Evolutionary conservation across 2,797 vertebrate genomes (phyloP).

Genomic region (Siniperca undulata): DNA sequence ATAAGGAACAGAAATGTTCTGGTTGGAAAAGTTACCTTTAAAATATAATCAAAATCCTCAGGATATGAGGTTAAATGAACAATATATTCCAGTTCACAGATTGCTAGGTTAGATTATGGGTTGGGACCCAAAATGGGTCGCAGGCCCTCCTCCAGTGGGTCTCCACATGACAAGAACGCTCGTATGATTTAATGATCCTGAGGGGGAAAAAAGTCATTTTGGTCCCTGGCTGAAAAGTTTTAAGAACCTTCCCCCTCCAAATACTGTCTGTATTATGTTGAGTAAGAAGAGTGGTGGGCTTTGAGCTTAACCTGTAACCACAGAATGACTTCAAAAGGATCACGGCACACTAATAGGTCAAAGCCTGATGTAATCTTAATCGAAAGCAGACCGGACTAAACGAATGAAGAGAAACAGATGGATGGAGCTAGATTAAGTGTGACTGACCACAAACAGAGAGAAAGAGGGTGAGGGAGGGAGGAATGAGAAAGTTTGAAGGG

Average conservation of each 20-base stretch:
- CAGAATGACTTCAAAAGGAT: conserved; percentile 84
- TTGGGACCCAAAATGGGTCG: conserved; percentile 73
- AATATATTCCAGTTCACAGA: conserved; percentile 80
- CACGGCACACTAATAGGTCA: conserved; percentile 84
- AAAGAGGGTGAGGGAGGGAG: conserved; percentile 67
- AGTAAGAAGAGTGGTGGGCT: conserved; percentile 77
- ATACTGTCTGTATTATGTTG: conserved; percentile 72
- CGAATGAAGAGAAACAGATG: conserved; percentile 87
- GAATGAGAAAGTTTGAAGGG: conserved; percentile 63
- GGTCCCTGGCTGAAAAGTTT: conserved; percentile 70
- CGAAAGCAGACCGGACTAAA: conserved; percentile 79
- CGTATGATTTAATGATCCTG: conserved; percentile 79
- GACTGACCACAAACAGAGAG: conserved; percentile 86
- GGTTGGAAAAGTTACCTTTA: conserved; percentile 67
- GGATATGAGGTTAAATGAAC: conserved; percentile 78
- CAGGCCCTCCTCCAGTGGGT: conserved; percentile 68
- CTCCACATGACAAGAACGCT: conserved; percentile 76
- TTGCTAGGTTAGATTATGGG: conserved; percentile 76
- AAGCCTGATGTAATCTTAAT: conserved; percentile 87
- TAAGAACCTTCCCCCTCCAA: conserved; percentile 65
- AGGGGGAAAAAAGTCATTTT: conserved; percentile 67
- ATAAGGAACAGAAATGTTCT: conserved; percentile 70
- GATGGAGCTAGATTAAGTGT: conserved; percentile 84
- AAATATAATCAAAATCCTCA: conserved; percentile 72
- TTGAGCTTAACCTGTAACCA: conserved; percentile 84